Evolutionary conservation across 2,797 vertebrate genomes (phyloP), one percentile per base, ranked within the genome.

Genomic region (Chelmon rostratus): DNA sequence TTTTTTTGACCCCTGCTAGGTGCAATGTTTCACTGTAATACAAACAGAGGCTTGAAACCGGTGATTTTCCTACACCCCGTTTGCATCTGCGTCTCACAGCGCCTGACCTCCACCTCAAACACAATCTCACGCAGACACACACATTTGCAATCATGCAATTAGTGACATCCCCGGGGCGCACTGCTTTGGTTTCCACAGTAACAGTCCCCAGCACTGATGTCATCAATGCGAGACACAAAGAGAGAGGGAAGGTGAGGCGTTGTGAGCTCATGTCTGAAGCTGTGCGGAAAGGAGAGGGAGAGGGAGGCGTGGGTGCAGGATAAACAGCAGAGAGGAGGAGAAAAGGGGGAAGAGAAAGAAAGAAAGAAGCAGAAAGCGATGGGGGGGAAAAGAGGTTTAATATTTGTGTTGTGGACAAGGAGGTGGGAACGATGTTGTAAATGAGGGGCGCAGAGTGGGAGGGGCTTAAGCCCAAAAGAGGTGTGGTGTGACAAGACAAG

Each of bases 201-300:
- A 94, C 93, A 58, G 76, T 91, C 81, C 80, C 58, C 52, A 70
- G 82, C 81, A 74, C 81, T 86, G 90, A 91, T 89, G 90, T 91
- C 93, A 93, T 93, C 86, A 90, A 75, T 1, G 57, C 65, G 19
- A 89, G 87, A 89, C 92, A 93, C 88, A 92, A 88, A 90, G 91
- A 86, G 58, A 35, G 61, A 73, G 65, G 25, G 73, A 71, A 69
- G 81, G 83, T 69, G 76, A 74, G 82, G 81, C 25, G 6, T 64
- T 73, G 85, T 92, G 91, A 92, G 89, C 87, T 92, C 89, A 90
- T 86, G 90, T 93, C 90, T 92, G 81, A 84, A 74, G 80, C 38
- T 19, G 54, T 42, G 62, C 37, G 0, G 50, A 13, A 59, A 49
- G 37, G 77, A 85, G 84, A 80, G 52, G 3, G 78, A 56, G 69